Percentiles rank a stretch among this genome's conserved stretches.
Conservation (phyloP, 1,140 invertebrate species). For the Drosophila saltans region DNA sequence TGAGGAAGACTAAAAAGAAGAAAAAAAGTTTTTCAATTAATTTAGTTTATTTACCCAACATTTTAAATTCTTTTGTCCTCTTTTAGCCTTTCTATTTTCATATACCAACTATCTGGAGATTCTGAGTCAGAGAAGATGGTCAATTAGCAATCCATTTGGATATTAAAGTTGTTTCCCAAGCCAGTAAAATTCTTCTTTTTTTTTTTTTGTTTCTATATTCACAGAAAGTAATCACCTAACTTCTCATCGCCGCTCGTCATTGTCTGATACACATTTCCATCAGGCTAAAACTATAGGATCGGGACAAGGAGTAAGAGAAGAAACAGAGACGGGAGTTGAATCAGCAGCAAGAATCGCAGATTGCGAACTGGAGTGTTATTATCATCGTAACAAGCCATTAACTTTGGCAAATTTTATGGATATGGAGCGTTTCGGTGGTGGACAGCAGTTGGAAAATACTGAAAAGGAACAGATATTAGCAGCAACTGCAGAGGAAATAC, state of each 20-base stretch:
- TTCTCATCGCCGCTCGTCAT: neutral
- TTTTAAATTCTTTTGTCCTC: neutral
- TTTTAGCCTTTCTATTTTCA: neutral
- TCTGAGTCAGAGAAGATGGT: no score
- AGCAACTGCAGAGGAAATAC: neutral
- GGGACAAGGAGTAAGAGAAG: neutral
- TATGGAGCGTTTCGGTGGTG: slow-evolving; percentile 17
- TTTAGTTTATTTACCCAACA: no score
- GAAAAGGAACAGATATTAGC: neutral
- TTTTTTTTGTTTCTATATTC: neutral
- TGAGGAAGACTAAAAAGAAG: no score
- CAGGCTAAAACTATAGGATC: neutral
- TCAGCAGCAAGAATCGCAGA: neutral
- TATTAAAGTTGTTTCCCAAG: neutral
- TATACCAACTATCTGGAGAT: no score
- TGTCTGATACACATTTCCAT: neutral
- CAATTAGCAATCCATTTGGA: no score
- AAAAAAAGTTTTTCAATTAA: no score
- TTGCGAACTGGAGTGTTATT: slow-evolving; percentile 19
- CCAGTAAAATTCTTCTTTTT: neutral
- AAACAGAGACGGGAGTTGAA: neutral
- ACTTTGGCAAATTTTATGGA: slow-evolving; percentile 41
- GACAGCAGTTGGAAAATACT: neutral
- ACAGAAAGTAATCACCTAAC: neutral
- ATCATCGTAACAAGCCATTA: slow-evolving; percentile 33